phyloP scores from a whole-genome alignment of 2,113 vertebrate genomes.

The Pithys albifrons region DNA sequence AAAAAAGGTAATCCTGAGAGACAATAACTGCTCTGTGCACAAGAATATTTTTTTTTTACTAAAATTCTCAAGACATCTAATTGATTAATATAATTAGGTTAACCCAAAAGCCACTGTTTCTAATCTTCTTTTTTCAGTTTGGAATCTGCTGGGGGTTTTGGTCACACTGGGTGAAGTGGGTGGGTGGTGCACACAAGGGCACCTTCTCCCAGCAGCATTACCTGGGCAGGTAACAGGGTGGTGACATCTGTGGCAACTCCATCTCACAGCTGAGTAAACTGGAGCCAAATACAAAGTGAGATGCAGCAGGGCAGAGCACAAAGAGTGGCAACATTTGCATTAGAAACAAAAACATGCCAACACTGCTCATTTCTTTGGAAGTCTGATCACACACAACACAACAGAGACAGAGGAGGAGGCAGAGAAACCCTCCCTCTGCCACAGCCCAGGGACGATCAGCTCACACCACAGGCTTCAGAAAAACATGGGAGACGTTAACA shows the following conservation, averaged over 20 bases:
- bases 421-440: background rate
- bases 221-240: background rate
- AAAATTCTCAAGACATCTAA: background rate
- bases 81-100: background rate
- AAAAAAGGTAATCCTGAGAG: background rate
- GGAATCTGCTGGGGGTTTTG: background rate
- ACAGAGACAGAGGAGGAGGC: background rate
- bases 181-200: background rate
- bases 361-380: background rate
- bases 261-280: background rate
- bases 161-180: fast-evolving
- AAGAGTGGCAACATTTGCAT: background rate
- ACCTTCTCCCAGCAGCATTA: background rate
- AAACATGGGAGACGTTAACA: fast-evolving
- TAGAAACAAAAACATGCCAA: slow-evolving; percentile 19
- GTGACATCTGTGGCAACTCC: background rate
- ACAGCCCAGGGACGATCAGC: background rate
- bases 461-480: background rate
- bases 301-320: background rate
- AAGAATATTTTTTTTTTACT: background rate
- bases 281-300: background rate
- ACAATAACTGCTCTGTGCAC: background rate
- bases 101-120: background rate
- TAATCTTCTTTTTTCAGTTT: background rate
- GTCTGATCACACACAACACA: background rate